These are phyloP conservation scores for Dascyllus trimaculatus DNA, from an alignment of 2,113 vertebrate genomes.

Conservation along the genomic window DNA sequence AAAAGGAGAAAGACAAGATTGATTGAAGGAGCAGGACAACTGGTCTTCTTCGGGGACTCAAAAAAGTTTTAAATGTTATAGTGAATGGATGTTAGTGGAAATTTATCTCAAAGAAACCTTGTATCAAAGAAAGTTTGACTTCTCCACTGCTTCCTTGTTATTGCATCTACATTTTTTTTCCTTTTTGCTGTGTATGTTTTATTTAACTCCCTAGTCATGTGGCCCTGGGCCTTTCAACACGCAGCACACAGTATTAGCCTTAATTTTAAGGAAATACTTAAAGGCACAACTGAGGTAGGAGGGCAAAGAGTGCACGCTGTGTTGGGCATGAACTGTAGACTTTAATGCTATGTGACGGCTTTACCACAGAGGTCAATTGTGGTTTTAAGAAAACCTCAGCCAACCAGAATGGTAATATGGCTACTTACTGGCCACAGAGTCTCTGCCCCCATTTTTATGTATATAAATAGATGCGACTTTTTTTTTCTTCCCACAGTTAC, in stretches of 20 bases:
- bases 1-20: slow-evolving; percentile 15
- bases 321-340: slow-evolving; percentile 34
- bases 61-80: background rate
- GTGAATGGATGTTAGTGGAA: background rate
- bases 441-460: slow-evolving; percentile 25
- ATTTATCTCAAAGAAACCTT: background rate
- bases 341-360: slow-evolving; percentile 41
- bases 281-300: slow-evolving; percentile 29
- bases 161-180: background rate
- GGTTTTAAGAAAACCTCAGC: slow-evolving; percentile 49
- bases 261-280: slow-evolving; percentile 60
- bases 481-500: slow-evolving; percentile 13
- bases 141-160: background rate
- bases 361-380: slow-evolving; percentile 47
- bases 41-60: background rate
- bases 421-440: slow-evolving; percentile 15
- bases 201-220: slow-evolving; percentile 19
- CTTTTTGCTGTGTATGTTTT: slow-evolving; percentile 17
- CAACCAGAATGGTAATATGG: slow-evolving; percentile 34
- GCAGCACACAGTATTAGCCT: slow-evolving; percentile 29
- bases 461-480: slow-evolving; percentile 32
- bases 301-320: slow-evolving; percentile 28
- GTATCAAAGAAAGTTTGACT: slow-evolving; percentile 4
- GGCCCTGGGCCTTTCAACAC: slow-evolving; percentile 22
- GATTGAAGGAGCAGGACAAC: background rate